These are phyloP conservation scores for Sylvia borin DNA, from an alignment of 2,797 vertebrate species.

Conservation along the genomic window DNA sequence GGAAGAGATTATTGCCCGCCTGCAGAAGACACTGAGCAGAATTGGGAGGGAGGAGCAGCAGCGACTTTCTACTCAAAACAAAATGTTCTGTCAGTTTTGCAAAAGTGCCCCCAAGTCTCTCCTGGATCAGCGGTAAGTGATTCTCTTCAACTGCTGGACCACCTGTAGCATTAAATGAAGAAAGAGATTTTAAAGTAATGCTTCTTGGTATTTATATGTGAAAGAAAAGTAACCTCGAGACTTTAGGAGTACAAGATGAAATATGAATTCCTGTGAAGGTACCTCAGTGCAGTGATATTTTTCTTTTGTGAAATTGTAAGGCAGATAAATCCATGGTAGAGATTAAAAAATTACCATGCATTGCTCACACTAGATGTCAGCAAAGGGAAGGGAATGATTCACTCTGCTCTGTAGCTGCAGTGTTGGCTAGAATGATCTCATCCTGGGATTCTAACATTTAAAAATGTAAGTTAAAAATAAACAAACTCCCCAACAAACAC, in stretches of 20 bases:
- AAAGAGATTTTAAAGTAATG: not conserved
- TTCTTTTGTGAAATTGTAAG: not conserved
- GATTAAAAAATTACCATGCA: not conserved
- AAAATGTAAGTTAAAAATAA: not conserved
- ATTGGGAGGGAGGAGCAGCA: slow-evolving; percentile 78
- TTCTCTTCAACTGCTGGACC: not conserved
- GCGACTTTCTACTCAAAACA: slow-evolving; percentile 73
- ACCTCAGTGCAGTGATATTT: not conserved
- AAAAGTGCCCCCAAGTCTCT: slow-evolving; percentile 69
- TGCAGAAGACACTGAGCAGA: slow-evolving; percentile 81
- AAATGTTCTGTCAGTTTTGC: slow-evolving; percentile 79
- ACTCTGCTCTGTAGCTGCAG: not conserved
- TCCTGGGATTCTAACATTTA: not conserved
- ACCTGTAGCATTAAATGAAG: not conserved
- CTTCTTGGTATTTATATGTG: not conserved
- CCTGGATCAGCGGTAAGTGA: slow-evolving; percentile 80
- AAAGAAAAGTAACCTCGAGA: not conserved
- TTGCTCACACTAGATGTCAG: slow-evolving; percentile 34
- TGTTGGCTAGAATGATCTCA: not conserved
- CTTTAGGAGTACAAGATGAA: not conserved
- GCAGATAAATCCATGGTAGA: not conserved
- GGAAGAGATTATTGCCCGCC: slow-evolving; percentile 71
- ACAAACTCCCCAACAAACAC: not conserved
- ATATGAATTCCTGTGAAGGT: not conserved
- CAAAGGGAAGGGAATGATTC: slow-evolving; percentile 22